Evolutionary conservation across 2,113 vertebrate species (phyloP), one percentile per base, ranked within the genome.

Genomic region (Atherinomorus stipes): DNA sequence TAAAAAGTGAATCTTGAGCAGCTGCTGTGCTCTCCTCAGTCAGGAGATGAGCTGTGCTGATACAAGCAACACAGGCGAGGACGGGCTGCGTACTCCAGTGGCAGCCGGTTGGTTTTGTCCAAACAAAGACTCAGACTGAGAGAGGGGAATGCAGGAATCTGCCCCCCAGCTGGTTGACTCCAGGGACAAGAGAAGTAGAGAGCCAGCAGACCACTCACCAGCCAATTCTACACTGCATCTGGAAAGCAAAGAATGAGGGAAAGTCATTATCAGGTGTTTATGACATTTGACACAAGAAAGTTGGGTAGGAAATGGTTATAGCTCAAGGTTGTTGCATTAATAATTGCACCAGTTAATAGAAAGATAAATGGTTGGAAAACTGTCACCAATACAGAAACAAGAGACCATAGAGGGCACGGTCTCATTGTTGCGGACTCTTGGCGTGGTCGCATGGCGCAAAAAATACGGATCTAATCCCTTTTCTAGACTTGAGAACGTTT

Each of bases 161-260:
- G 90, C 57, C 64, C 92, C 92, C 93, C 91, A 91, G 63, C 64
- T 71, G 75, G 50, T 73, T 84, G 63, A 79, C 84, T 90, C 80
- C 87, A 72, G 85, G 86, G 84, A 89, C 74, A 90, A 93, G 88
- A 92, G 82, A 90, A 90, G 78, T 34, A 84, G 85, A 90, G 85
- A 94, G 93, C 87, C 90, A 83, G 86, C 89, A 95, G 92, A 93
- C 91, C 91, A 94, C 91, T 97, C 96, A 99, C 93, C 89, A 94
- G 86, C 83, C 60, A 84, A 92, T 90, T 87, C 86, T 93, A 96
- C 96, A 96, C 96, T 96, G 95, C 97, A 98, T 96, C 98, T 99
- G 90, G 37, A 85, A 58, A 60, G 72, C 31, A 72, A 69, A 63
- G 28, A 65, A 49, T 60, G 69, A 54, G 26, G 23, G 22, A 63